These are phyloP conservation scores for Cyprinodon variegatus DNA, from an alignment of 2,113 vertebrate species.

Conservation along the genomic window DNA sequence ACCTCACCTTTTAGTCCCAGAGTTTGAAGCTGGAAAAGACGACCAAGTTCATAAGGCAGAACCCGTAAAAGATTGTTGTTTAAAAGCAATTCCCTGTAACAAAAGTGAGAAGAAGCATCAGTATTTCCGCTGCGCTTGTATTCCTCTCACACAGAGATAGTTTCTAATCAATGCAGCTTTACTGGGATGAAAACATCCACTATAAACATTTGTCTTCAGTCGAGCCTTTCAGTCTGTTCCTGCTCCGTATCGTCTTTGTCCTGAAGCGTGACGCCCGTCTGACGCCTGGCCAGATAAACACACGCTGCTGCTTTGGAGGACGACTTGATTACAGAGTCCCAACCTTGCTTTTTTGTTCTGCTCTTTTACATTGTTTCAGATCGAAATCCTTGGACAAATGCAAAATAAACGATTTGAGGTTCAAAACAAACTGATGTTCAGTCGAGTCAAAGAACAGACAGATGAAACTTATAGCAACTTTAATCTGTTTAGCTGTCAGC, in stretches of 20 bases:
- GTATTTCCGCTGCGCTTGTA: background rate
- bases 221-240: no score
- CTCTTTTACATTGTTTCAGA: background rate
- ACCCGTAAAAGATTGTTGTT: constrained; percentile 99
- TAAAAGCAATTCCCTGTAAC: constrained; percentile 98
- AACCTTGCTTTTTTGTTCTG: background rate
- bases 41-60: constrained; percentile 99
- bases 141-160: background rate
- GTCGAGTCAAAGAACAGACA: background rate
- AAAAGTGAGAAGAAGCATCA: constrained; percentile 17
- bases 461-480: background rate
- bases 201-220: no score
- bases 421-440: background rate
- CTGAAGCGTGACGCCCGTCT: no score
- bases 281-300: no score
- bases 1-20: constrained; percentile 95
- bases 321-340: background rate
- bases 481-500: no score
- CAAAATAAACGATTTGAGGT: no score
- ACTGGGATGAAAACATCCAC: no score
- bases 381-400: background rate
- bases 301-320: no score
- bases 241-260: no score
- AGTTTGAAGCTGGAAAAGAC: constrained; percentile 97
- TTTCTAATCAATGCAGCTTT: background rate